Base-by-base conservation (phyloP, 2,888 invertebrate genomes). In the Athripsodes cinereus region DNA sequence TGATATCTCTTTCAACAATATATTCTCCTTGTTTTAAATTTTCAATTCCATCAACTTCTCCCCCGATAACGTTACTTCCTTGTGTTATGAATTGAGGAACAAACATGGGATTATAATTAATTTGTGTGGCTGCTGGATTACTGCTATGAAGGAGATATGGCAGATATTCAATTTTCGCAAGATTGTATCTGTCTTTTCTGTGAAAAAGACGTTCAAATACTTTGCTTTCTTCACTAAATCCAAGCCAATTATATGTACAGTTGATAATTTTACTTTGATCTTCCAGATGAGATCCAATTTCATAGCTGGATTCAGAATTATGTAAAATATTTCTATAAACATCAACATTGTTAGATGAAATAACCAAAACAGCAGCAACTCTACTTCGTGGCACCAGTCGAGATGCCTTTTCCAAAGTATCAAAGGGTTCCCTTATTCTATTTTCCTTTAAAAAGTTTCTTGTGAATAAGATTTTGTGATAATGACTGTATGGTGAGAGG, bases 231-330 rank as follows among this genome's bases (percentile, higher is more conserved):
- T 83, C 83, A 0, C 82, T 80, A 62, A 78, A 85, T 2, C 96
- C 95, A 66, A 98, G 82, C 91, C 95, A 98, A 70, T 99, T 99
- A 69, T 84, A 91, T 0, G 93, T 90, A 65, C 95, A 96, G 70
- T 96, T 92, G n/a, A 99, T 87, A 18, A 84, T 78, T 76, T 92
- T 89, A 68, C 96, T 95, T 70, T 96, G 97, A 70, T 97, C 96
- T 68, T 90, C 88, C 18, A 97, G 80, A 68, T 98, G 97, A 0
- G 96, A 96, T 0, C 96, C 96, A 50, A 99, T 87, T 77, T 99
- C 98, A 70, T 95, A 96, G 55, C 85, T 83, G 0, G 97, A 95
- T 63, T 88, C 87, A 1, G 88, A 88, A 73, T 99, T 98, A 59
- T 91, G 86, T 40, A 98, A 84, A 60, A 94, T 92, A 72, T 99